Conservation (phyloP, 2,113 vertebrate genomes). For the Hemiprocne comata region DNA sequence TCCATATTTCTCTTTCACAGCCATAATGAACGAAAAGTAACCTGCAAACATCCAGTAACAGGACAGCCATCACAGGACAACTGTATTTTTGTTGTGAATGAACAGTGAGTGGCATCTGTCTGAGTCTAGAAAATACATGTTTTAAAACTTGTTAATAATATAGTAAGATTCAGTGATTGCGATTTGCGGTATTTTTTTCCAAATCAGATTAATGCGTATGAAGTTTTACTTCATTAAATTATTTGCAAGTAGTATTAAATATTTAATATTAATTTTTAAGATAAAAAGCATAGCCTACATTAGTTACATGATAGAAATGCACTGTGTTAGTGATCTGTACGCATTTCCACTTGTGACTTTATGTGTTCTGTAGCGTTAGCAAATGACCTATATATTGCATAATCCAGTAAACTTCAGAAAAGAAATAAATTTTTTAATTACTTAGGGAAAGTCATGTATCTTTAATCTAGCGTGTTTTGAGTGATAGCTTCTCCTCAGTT, state of each 20-base stretch:
- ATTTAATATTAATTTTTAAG: neutral
- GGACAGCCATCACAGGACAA: conserved; percentile 94
- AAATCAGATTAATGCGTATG: neutral
- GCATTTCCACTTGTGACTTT: neutral
- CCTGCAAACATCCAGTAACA: conserved; percentile 95
- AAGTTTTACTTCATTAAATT: neutral
- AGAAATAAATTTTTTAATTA: neutral
- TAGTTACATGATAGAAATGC: neutral
- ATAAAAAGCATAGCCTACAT: neutral
- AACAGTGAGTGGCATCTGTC: conserved; percentile 88
- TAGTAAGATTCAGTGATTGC: neutral
- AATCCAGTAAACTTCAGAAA: neutral
- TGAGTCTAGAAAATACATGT: neutral
- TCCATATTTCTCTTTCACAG: conserved; percentile 68
- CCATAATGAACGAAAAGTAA: conserved; percentile 99
- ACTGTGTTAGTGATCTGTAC: neutral
- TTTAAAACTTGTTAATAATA: neutral
- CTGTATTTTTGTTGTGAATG: conserved; percentile 97
- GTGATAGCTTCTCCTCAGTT: neutral
- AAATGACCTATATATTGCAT: rapidly evolving
- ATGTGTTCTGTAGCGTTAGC: neutral
- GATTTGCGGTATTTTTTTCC: neutral
- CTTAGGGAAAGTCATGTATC: neutral
- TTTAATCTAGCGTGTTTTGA: neutral
- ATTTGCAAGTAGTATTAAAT: neutral